Evolutionary conservation across 2,797 vertebrate species (phyloP).

Genomic region (Scolopax bukidnonensis): DNA sequence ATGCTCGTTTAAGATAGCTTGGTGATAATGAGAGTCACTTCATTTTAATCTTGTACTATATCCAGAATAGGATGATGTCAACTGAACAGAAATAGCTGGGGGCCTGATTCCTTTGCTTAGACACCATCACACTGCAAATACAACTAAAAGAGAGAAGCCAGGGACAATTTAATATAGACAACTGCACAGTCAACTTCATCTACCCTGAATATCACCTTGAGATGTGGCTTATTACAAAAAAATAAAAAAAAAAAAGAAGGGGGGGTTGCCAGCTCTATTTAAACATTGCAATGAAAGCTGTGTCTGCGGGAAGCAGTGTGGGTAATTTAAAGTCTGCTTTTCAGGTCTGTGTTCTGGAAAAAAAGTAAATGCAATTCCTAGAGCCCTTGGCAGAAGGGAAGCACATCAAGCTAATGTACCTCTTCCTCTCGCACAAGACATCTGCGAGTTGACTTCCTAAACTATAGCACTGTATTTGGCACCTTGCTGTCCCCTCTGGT

Average conservation of each 20-base stretch:
- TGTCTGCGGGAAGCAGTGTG: background rate
- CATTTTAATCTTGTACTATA: background rate
- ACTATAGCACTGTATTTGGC: background rate
- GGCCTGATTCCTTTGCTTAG: background rate
- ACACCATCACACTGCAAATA: background rate
- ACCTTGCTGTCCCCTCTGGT: background rate
- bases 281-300: background rate
- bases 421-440: background rate
- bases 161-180: background rate
- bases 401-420: background rate
- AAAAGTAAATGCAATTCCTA: background rate
- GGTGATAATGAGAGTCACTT: background rate
- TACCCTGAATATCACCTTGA: fast-evolving
- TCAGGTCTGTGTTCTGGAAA: background rate
- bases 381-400: background rate
- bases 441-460: background rate
- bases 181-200: background rate
- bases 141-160: background rate
- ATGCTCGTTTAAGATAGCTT: background rate
- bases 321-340: background rate
- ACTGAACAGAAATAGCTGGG: background rate
- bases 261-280: background rate
- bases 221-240: background rate
- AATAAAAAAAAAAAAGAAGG: no score
- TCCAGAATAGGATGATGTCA: background rate